Conservation (phyloP, 2,113 vertebrate genomes). For the Ceyx margarethae region DNA sequence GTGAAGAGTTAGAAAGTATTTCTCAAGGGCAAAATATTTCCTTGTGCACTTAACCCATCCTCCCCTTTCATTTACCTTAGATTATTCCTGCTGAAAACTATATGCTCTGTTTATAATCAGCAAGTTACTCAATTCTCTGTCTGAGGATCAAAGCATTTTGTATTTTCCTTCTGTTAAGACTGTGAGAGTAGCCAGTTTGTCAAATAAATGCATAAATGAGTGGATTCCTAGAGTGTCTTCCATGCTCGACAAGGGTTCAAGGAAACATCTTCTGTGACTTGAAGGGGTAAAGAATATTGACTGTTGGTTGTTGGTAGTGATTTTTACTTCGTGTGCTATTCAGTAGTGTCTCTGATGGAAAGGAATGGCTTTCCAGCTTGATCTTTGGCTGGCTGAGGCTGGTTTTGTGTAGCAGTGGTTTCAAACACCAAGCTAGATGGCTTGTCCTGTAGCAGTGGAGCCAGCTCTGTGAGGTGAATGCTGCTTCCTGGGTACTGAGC, state of each 20-base stretch:
- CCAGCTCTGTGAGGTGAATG: neutral
- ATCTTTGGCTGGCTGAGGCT: neutral
- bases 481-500: neutral
- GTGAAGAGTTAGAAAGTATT: neutral
- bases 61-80: neutral
- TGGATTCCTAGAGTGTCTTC: neutral
- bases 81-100: neutral
- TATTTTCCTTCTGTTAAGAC: neutral
- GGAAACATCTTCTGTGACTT: neutral
- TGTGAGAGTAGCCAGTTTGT: neutral
- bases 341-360: neutral
- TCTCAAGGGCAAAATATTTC: neutral
- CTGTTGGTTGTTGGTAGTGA: neutral
- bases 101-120: accelerated
- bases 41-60: neutral
- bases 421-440: accelerated
- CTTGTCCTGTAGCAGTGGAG: neutral
- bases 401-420: neutral
- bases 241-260: neutral
- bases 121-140: neutral
- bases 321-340: accelerated
- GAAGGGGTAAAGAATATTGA: neutral
- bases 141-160: neutral
- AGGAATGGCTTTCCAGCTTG: neutral
- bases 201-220: neutral